A percentile compares a stretch with the other conserved stretches of the same genome.
Evolutionary conservation across 2,113 vertebrate species (phyloP).

Genomic region (Phaetusa simplex): DNA sequence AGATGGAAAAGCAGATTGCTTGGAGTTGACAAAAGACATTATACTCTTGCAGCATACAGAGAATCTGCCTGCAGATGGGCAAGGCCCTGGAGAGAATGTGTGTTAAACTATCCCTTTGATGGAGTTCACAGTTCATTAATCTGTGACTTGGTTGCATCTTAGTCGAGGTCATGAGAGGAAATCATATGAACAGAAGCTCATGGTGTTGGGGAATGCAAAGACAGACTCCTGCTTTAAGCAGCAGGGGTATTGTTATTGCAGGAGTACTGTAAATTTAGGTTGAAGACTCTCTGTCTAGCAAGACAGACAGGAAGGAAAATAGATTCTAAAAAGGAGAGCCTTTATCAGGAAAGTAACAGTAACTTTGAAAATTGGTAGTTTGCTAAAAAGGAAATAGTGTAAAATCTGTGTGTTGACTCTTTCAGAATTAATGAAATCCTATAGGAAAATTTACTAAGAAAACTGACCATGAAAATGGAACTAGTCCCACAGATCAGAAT

Average conservation of each 20-base stretch:
- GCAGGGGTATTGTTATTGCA: not conserved
- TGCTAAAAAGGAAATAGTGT: not conserved
- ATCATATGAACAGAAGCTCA: not conserved
- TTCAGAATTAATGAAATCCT: not conserved
- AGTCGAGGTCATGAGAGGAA: not conserved
- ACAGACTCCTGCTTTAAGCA: not conserved
- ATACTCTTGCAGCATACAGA: not conserved
- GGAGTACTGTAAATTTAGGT: not conserved
- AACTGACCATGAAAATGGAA: not conserved
- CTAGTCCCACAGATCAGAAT: not conserved
- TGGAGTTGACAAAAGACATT: not conserved
- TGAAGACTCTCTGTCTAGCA: not conserved
- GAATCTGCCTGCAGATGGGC: not conserved
- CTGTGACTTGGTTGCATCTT: conserved; percentile 20
- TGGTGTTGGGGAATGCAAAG: not conserved
- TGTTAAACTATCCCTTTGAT: not conserved
- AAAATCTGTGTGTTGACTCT: not conserved
- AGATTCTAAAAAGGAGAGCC: not conserved
- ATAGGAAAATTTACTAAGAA: not conserved
- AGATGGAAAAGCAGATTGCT: conserved; percentile 54
- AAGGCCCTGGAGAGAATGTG: not conserved
- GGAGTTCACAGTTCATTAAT: conserved; percentile 16
- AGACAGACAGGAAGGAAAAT: not conserved
- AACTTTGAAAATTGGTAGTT: not conserved
- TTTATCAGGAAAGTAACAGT: not conserved